Conservation (phyloP, 1,140 invertebrate genomes). For the Aleiodes sp. region DNA sequence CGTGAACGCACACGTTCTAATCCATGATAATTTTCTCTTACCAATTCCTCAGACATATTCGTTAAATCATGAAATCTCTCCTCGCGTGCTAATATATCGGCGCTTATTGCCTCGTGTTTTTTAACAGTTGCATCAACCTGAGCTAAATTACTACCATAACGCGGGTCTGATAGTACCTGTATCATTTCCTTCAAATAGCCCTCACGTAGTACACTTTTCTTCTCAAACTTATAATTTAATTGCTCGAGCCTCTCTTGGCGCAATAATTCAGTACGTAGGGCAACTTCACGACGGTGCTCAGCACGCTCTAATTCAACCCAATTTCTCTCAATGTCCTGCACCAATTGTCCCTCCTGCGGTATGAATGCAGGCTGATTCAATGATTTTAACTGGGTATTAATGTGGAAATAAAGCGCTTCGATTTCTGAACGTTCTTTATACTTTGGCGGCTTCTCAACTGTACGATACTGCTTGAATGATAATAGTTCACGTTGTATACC, state of each 20-base stretch:
- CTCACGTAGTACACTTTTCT: conserved; percentile 90
- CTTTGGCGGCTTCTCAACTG: conserved; percentile 97
- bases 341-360: conserved; percentile 89
- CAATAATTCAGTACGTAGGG: conserved; percentile 88
- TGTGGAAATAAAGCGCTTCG: conserved; percentile 95
- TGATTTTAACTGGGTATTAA: conserved; percentile 95
- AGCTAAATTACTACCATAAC: conserved; percentile 87
- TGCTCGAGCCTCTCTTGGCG: conserved; percentile 95
- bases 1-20: conserved; percentile 83
- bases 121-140: conserved; percentile 98
- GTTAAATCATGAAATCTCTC: conserved; percentile 94
- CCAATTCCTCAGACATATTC: conserved; percentile 90
- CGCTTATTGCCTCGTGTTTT: conserved; percentile 98
- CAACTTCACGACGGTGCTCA: conserved; percentile 93
- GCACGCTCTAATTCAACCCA: conserved; percentile 94
- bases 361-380: conserved; percentile 88
- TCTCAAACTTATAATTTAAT: conserved; percentile 94
- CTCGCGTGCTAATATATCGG: conserved; percentile 93
- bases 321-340: conserved; percentile 92
- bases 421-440: conserved; percentile 97
- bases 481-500: conserved; percentile 92
- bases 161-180: conserved; percentile 91
- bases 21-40: conserved; percentile 91
- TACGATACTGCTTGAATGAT: conserved; percentile 94
- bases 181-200: conserved; percentile 98